Evolutionary conservation across 2,797 vertebrate species (phyloP).

Genomic region (Chloroceryle amazona): DNA sequence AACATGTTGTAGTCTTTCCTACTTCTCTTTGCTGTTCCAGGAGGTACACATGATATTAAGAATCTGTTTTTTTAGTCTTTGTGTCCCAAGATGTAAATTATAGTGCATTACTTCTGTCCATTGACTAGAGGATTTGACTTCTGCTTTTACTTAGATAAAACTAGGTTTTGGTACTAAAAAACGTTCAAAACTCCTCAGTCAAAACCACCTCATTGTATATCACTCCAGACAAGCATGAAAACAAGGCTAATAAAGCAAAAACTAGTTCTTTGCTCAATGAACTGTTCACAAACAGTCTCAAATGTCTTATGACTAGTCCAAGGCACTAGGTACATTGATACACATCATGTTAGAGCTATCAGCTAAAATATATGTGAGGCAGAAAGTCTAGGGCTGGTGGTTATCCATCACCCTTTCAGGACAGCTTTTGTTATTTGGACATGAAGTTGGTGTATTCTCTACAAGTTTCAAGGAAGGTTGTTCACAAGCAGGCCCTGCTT

Average conservation of each 20-base stretch:
- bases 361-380: background rate
- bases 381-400: background rate
- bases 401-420: background rate
- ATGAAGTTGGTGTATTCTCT: background rate
- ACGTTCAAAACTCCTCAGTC: background rate
- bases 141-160: background rate
- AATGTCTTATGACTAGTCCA: background rate
- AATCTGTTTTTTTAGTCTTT: background rate
- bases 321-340: background rate
- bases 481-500: background rate
- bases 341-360: background rate
- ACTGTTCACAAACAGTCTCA: background rate
- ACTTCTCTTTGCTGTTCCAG: background rate
- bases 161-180: background rate
- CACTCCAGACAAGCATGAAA: constrained; percentile 15
- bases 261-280: background rate
- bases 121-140: background rate
- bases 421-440: background rate
- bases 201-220: background rate
- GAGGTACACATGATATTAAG: background rate
- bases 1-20: background rate
- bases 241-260: constrained; percentile 37
- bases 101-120: background rate
- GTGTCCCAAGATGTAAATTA: background rate
- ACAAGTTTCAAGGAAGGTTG: background rate